phyloP scores from a whole-genome alignment of 2,888 invertebrate species.

The Drosophila setosimentum region DNA sequence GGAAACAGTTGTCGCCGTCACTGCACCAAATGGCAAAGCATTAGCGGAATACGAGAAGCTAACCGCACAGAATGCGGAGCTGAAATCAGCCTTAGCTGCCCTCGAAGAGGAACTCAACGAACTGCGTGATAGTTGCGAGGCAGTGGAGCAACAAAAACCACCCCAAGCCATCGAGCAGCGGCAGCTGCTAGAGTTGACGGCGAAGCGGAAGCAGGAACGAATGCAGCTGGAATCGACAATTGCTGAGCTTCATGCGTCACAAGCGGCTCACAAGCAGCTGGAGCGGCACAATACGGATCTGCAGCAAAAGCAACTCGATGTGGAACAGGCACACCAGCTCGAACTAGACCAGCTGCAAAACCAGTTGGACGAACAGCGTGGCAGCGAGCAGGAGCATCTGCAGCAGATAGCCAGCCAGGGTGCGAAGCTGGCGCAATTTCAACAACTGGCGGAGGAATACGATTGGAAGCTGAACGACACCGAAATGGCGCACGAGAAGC shows the following conservation, averaged over 20 bases:
- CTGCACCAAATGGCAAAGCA: conserved; percentile 82
- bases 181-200: background rate
- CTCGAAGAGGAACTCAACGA: conserved; percentile 69
- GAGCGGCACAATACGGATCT: background rate
- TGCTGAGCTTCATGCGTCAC: background rate
- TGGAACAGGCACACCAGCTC: conserved; percentile 15
- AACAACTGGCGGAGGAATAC: conserved; percentile 70
- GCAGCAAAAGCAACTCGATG: conserved; percentile 19
- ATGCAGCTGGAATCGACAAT: conserved; percentile 4
- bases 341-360: conserved; percentile 30
- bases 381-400: conserved; percentile 85
- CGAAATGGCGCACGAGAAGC: conserved; percentile 80
- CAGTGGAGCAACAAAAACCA: conserved; percentile 21
- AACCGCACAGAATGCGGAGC: conserved; percentile 79
- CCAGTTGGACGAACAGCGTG: conserved; percentile 37
- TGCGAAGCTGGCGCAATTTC: conserved; percentile 80
- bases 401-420: conserved; percentile 85
- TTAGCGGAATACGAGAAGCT: conserved; percentile 82
- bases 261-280: conserved; percentile 12
- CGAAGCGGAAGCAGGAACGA: background rate
- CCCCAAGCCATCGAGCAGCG: conserved; percentile 39
- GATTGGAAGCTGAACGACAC: conserved; percentile 75
- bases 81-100: conserved; percentile 73
- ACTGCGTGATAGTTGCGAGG: conserved; percentile 77
- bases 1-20: conserved; percentile 81